A percentile compares a stretch with the other conserved stretches of the same genome.
phyloP scores from a whole-genome alignment of 2,888 invertebrate genomes.

The Tromatobia lineatoria region DNA sequence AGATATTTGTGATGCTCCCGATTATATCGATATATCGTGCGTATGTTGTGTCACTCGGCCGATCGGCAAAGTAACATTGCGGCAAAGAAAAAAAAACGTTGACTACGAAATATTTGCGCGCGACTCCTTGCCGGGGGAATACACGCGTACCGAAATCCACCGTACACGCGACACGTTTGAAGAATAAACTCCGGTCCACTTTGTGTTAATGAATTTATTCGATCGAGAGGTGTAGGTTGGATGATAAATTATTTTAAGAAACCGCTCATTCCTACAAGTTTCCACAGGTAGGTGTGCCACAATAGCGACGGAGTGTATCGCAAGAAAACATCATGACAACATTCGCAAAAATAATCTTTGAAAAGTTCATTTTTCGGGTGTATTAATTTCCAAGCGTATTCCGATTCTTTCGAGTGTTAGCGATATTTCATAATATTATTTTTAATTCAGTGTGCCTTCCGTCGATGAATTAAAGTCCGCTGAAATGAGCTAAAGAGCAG shows the following conservation, averaged over 20 bases:
- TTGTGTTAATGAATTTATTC: neutral
- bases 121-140: neutral
- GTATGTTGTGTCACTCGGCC: conserved; percentile 60
- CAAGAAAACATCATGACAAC: too few species aligned
- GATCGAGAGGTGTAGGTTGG: neutral
- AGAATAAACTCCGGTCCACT: neutral
- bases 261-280: conserved; percentile 61
- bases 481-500: neutral
- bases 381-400: neutral
- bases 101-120: conserved; percentile 16
- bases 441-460: neutral
- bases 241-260: neutral
- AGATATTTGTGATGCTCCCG: conserved; percentile 53
- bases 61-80: conserved; percentile 37
- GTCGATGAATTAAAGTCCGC: neutral
- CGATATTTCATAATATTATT: neutral
- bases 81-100: conserved; percentile 33
- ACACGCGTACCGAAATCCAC: neutral
- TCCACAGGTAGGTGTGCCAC: conserved; percentile 65
- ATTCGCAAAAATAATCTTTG: too few species aligned
- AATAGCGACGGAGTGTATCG: conserved; percentile 10
- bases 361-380: too few species aligned
- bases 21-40: conserved; percentile 53
- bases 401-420: too few species aligned
- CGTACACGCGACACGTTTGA: neutral